phyloP scores from a whole-genome alignment of 1,140 invertebrate genomes.

The Gerris buenoi region DNA sequence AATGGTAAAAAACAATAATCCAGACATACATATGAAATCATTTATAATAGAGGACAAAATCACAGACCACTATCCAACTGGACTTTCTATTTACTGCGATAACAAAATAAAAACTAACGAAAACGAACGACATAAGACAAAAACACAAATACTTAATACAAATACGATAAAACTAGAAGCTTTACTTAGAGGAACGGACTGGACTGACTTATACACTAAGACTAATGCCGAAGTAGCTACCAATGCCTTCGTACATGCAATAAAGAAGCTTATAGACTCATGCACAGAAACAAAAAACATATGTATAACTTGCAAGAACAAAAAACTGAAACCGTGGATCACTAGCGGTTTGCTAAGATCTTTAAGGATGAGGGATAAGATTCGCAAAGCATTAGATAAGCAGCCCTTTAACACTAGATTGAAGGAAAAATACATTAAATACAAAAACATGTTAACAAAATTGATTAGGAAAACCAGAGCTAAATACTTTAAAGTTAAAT shows the following conservation, averaged over 20 bases:
- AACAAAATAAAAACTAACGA: not conserved
- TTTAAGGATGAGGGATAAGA: not conserved
- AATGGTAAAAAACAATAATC: not conserved
- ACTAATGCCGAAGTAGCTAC: not conserved
- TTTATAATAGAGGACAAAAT: not conserved
- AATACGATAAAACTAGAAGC: not conserved
- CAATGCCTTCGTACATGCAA: not conserved
- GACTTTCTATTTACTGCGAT: not conserved
- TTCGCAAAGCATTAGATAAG: not conserved
- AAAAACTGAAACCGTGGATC: not conserved
- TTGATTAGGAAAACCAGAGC: not conserved
- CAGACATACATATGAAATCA: not conserved
- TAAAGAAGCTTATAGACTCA: not conserved
- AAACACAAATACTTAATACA: not conserved
- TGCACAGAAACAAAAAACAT: not conserved
- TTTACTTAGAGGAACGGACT: not conserved
- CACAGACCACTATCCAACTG: not conserved
- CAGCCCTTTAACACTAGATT: not conserved
- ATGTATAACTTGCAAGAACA: not conserved
- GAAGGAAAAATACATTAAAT: not conserved
- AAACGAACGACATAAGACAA: too few species aligned
- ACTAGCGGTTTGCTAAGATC: not conserved
- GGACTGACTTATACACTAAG: not conserved
- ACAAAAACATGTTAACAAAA: not conserved
- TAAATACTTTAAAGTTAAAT: not conserved